Conservation (phyloP, 2,113 vertebrate genomes). For the Zosterops pallidus region DNA sequence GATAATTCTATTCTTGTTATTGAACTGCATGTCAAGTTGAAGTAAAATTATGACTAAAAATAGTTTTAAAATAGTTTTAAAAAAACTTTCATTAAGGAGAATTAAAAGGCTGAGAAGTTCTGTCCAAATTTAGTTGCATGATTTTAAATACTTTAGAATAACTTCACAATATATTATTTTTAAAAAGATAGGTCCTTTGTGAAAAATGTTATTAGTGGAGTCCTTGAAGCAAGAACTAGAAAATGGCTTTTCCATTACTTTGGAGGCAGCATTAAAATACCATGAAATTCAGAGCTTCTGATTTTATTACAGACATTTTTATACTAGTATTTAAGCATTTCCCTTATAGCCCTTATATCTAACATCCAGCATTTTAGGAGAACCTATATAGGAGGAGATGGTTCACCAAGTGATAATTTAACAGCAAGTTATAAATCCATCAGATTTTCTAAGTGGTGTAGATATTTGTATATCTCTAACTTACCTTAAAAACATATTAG, state of each 20-base stretch:
- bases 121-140: slow-evolving; percentile 31
- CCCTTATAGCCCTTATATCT: slow-evolving; percentile 10
- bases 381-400: slow-evolving; percentile 8
- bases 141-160: slow-evolving; percentile 68
- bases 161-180: slow-evolving; percentile 48
- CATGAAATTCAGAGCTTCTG: slow-evolving; percentile 70
- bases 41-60: background rate
- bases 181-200: slow-evolving; percentile 59
- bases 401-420: slow-evolving; percentile 49
- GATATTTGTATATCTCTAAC: background rate
- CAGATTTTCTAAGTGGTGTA: slow-evolving; percentile 31
- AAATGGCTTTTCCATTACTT: slow-evolving; percentile 75
- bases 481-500: background rate
- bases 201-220: slow-evolving; percentile 62
- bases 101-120: slow-evolving; percentile 40
- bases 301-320: slow-evolving; percentile 71
- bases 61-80: background rate
- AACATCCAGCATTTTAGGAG: slow-evolving; percentile 41
- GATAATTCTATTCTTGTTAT: background rate
- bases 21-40: background rate
- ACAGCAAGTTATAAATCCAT: slow-evolving; percentile 36
- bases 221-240: slow-evolving; percentile 72
- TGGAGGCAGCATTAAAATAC: slow-evolving; percentile 63
- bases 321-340: slow-evolving; percentile 65
- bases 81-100: slow-evolving; percentile 25